Evolutionary conservation across 2,888 invertebrate genomes (phyloP), one percentile per base, ranked within the genome.

Genomic region (Mesorhabditis spiculigera): DNA sequence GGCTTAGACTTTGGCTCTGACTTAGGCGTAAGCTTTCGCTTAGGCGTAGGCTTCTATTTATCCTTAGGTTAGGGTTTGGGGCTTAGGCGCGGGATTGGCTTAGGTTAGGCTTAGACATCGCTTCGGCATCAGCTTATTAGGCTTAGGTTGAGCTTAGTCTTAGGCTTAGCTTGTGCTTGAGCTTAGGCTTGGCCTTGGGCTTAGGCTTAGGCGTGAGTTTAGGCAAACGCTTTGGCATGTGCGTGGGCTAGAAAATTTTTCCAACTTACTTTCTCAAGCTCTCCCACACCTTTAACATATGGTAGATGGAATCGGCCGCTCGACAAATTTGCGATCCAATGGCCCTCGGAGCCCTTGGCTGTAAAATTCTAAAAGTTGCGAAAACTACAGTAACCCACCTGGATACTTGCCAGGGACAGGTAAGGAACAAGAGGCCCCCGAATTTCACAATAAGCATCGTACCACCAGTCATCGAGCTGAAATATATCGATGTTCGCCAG

Each of bases 391-490:
- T 50, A 50, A 50, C 63, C 42, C 5, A 45, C 44, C 43, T 68
- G 63, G 42, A 63, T 63, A n/a, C 74, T 71, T 61, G 75, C 77
- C 13, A 79, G 70, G 43, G 73, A 74, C 4, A 76, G 70, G 45
- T 67, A 75, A 1, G 78, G 78, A 50, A 72, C 73, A 43, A 81
- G 62, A 5, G 80, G 79, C 43, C 74, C 76, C 10, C 80, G 70
- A 44, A 76, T 75, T n/a, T 77, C 76, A 3, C 69, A 73, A 69
- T 81, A 81, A 0, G 72, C 79, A 68, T 81, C 78, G 69, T 81
- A 79, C 81, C 81, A 81, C 79, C 79, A 81, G 42, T 80, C 78
- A 45, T 78, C 78, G 8, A 81, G 73, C 81, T 81, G 72, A 68
- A 77, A 71, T 45, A 28, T 42, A 44, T n/a, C 5, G 4, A n/a